Evolutionary conservation across 2,888 invertebrate genomes (phyloP), one percentile per base, ranked within the genome.

Genomic region (Drosophila kanekoi): DNA sequence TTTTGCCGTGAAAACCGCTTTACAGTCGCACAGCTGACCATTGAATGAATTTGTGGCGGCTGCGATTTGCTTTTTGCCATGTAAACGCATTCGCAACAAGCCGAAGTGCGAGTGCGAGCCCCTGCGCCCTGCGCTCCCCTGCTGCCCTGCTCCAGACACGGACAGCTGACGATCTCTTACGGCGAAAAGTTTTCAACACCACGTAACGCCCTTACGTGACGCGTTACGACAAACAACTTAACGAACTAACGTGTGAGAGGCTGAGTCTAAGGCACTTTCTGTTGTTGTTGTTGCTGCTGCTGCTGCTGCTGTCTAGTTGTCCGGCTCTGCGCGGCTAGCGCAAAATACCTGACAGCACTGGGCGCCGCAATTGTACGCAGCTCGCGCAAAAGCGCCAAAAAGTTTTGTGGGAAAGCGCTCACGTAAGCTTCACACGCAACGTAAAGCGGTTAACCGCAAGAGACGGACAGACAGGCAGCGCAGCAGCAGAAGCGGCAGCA

Each of bases 11-110:
- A 65, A 77, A 82, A 90, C 90, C 89, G 90, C 88, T 90, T 79
- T 81, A 88, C 90, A 90, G 90, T 91, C 90, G 83, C 89, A 91
- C 89, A 89, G 85, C 88, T 91, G 90, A 91, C 90, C 91, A 84
- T 79, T 90, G 90, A 91, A 90, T 91, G 90, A 91, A 91, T 90
- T 77, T 77, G 87, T 86, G 59, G 79, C 71, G 62, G 54, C 75
- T 75, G 79, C 72, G 87, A 89, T 83, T 83, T 83, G 84, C 83
- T 83, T 83, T 88, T 88, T 80, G 89, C 87, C 84, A 80, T 82
- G 82, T 88, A 88, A 88, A 88, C 90, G 81, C 84, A 82, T 85
- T 90, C 87, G 89, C 90, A 89, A 86, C 70, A 75, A 75, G 64
- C 56, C 67, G 73, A 75, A 66, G 68, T 63, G 68, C 65, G 62